Evolutionary conservation across 2,113 vertebrate genomes (phyloP).

Genomic region (Hiodon alosoides): DNA sequence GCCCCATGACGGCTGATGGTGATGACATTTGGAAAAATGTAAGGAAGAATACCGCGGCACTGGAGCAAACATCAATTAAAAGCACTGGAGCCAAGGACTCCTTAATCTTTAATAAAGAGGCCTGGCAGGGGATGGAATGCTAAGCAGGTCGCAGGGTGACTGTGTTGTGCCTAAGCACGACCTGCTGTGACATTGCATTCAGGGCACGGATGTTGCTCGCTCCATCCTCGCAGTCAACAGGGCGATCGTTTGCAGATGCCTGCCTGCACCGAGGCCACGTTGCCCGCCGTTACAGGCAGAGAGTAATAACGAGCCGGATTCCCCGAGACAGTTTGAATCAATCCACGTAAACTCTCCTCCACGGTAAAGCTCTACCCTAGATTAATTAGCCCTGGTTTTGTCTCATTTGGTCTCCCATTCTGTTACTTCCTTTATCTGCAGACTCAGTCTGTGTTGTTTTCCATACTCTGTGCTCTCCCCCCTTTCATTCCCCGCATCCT

Average conservation of each 20-base stretch:
- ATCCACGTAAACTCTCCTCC: too few species aligned
- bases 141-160: background rate
- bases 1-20: background rate
- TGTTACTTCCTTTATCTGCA: background rate
- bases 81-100: constrained; percentile 8
- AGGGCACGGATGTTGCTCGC: background rate
- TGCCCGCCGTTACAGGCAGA: background rate
- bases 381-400: background rate
- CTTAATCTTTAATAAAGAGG: constrained; percentile 12
- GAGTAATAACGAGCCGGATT: background rate
- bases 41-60: background rate
- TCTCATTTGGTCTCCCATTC: background rate
- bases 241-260: background rate
- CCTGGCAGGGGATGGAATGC: constrained; percentile 6
- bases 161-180: background rate
- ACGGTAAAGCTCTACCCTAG: background rate
- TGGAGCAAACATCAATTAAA: constrained; percentile 12
- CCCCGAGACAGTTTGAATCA: too few species aligned
- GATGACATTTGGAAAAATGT: constrained; percentile 18
- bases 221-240: background rate
- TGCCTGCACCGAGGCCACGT: background rate
- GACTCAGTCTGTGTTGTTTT: constrained; percentile 28
- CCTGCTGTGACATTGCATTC: background rate
- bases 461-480: constrained; percentile 55
- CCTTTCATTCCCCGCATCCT: constrained; percentile 54